Conservation (phyloP, 2,113 vertebrate species). For the Gopherus evgoodei region DNA sequence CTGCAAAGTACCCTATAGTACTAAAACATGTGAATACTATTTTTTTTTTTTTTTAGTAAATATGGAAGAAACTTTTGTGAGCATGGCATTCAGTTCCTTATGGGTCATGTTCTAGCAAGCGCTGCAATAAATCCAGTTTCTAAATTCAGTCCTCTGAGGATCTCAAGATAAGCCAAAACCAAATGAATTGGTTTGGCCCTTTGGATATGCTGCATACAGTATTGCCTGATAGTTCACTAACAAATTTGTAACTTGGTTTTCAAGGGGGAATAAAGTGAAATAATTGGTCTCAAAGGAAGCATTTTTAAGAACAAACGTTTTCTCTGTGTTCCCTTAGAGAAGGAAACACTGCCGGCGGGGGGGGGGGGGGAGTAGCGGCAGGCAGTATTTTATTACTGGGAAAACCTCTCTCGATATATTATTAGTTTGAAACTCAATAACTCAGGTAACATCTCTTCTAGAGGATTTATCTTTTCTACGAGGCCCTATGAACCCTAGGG, state of each 20-base stretch:
- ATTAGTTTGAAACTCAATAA: slow-evolving; percentile 49
- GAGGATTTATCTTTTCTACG: slow-evolving; percentile 42
- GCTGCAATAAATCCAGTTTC: slow-evolving; percentile 43
- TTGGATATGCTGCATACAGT: neutral
- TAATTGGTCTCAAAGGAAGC: slow-evolving; percentile 39
- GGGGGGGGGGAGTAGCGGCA: slow-evolving; percentile 20
- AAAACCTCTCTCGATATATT: slow-evolving; percentile 59
- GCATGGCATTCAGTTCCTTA: neutral
- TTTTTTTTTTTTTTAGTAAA: neutral
- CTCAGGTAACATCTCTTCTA: neutral
- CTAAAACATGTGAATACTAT: neutral
- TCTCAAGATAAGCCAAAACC: neutral
- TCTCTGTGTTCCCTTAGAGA: slow-evolving; percentile 44
- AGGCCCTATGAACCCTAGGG: slow-evolving; percentile 18
- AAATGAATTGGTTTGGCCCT: slow-evolving; percentile 17
- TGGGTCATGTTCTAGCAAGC: neutral
- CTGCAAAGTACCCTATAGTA: neutral
- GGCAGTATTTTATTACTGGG: slow-evolving; percentile 65
- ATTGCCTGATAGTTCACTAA: slow-evolving; percentile 23
- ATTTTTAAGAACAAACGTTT: slow-evolving; percentile 56
- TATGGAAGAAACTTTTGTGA: neutral
- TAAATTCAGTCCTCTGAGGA: slow-evolving; percentile 33
- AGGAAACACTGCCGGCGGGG: slow-evolving; percentile 39
- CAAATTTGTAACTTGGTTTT: slow-evolving; percentile 49
- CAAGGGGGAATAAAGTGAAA: slow-evolving; percentile 28